Base-by-base conservation (phyloP, 2,797 vertebrate genomes). In the Gymnoscopelus braueri region DNA sequence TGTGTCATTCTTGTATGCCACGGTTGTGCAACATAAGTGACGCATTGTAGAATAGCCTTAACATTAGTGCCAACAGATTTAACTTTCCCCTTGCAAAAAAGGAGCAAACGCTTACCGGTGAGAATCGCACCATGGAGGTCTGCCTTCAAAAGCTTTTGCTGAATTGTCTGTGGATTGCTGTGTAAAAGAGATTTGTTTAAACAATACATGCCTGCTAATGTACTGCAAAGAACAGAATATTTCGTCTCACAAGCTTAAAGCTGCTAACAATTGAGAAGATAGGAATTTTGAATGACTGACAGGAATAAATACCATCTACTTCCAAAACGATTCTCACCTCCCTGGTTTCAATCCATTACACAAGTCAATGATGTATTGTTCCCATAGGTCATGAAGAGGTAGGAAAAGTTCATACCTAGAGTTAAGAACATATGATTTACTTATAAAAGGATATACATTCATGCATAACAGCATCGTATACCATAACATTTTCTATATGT, bases 41-140 rank as follows among this genome's bases (percentile, higher is more conserved):
- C 7, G 9, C 39, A 44, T 44, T 44, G 39, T 44, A 9, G 39
- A 44, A 1, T 1, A n/a, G 24, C 8, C 5, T 29, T 57, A 32
- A 57, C 2, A 13, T 5, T 6, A 57, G 55, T 57, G 26, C 3
- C 13, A 32, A 14, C 24, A 13, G 11, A 13, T 29, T 26, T 26
- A 32, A 57, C 11, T 32, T 57, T 14, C 9, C 12, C 11, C 5
- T 14, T 3, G 15, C 9, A 57, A 12, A 57, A 39, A 3, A 39
- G 44, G 53, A 24, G 15, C 35, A 5, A 15, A 14, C 11, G n/a
- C 55, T 26, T 68, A 95, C 94, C 94, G 87, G 95, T 95, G 79
- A 99, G 77, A 39, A 98, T 69, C 52, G 97, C 97, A 3, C 98
- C 97, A 0, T 99, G 98, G 79, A 99, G 94, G 84, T 99, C 97